phyloP scores from a whole-genome alignment of 2,113 vertebrate species.

The Callopanchax toddi region DNA sequence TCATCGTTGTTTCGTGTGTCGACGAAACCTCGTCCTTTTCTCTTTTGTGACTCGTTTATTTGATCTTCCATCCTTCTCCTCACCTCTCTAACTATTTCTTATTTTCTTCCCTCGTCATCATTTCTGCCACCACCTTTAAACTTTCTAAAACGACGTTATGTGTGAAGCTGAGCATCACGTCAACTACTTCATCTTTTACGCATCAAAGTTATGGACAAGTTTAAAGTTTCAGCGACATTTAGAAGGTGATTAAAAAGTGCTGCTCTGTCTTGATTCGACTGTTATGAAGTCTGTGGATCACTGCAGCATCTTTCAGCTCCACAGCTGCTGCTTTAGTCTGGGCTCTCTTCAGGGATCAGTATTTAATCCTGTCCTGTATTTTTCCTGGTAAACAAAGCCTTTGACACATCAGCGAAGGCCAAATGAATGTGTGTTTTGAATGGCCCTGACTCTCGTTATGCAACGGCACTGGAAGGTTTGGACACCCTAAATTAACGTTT shows the following conservation, averaged over 20 bases:
- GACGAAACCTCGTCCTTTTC: slow-evolving; percentile 34
- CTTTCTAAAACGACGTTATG: not conserved
- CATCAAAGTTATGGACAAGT: not conserved
- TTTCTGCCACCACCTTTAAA: too few relatives aligned
- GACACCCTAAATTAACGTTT: not conserved
- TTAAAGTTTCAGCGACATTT: not conserved
- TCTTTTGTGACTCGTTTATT: slow-evolving; percentile 44
- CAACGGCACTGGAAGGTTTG: not conserved
- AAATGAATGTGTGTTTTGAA: not conserved
- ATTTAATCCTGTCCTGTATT: not conserved
- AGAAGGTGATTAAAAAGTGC: not conserved
- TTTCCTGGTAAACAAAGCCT: not conserved
- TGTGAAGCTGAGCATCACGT: not conserved
- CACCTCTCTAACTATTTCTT: slow-evolving; percentile 8
- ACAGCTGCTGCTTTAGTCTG: slow-evolving; percentile 3
- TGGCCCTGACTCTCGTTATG: not conserved
- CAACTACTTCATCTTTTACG: too few relatives aligned
- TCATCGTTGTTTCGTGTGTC: slow-evolving; percentile 66
- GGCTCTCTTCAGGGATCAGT: not conserved
- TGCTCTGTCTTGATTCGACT: not conserved
- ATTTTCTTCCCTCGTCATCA: not conserved
- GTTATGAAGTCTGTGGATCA: not conserved
- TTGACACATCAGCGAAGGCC: not conserved
- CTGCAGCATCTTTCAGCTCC: not conserved
- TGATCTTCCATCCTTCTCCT: slow-evolving; percentile 37